A percentile compares a stretch with the other conserved stretches of the same genome.
These are phyloP conservation scores for Anolis apletophallus DNA, from an alignment of 2,797 vertebrate genomes.

Conservation along the genomic window DNA sequence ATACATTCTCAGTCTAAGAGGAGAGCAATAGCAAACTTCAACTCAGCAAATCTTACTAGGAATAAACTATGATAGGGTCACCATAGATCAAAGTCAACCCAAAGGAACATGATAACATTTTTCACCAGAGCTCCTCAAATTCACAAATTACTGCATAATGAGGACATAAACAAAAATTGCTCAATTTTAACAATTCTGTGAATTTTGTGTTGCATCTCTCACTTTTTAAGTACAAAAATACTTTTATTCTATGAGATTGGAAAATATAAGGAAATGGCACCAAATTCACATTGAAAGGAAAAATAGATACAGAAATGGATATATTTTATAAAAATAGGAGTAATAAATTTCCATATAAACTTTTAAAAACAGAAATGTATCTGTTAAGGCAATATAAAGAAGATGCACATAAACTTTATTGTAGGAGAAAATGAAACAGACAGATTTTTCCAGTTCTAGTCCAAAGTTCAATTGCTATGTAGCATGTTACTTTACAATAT, in stretches of 20 bases:
- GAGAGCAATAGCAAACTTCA: too few relatives aligned
- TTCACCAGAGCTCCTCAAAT: too few relatives aligned
- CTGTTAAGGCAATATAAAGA: neutral
- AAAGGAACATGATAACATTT: too few relatives aligned
- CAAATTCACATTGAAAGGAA: neutral
- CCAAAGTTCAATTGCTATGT: neutral
- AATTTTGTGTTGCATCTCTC: neutral
- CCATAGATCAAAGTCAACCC: too few relatives aligned
- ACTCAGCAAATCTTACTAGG: too few relatives aligned
- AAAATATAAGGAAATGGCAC: too few relatives aligned
- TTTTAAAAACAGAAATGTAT: too few relatives aligned
- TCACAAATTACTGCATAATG: neutral
- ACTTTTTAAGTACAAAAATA: too few relatives aligned
- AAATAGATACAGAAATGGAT: neutral
- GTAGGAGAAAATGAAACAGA: neutral
- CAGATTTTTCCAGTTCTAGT: neutral
- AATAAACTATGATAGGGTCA: too few relatives aligned
- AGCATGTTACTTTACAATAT: neutral
- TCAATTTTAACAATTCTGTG: neutral
- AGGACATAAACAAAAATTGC: neutral
- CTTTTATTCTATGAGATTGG: neutral
- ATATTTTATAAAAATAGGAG: neutral
- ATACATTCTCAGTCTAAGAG: too few relatives aligned
- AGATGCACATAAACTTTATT: neutral
- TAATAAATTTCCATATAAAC: too few relatives aligned